Conservation (phyloP, 2,888 invertebrate genomes). For the Campoplex nolae region DNA sequence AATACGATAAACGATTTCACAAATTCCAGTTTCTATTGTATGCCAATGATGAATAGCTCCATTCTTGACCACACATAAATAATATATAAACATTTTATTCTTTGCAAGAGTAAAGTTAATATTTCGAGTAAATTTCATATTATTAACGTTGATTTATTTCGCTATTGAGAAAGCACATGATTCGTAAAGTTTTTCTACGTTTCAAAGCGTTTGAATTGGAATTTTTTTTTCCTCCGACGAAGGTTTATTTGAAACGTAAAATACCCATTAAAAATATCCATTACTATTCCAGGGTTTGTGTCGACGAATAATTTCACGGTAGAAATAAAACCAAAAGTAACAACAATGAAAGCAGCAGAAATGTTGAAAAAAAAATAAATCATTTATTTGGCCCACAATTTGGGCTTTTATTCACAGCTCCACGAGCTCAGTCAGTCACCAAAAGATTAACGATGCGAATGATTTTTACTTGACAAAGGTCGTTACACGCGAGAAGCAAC, state of each 20-base stretch:
- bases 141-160: background rate
- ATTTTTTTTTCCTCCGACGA: background rate
- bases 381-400: too few relatives aligned
- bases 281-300: too few relatives aligned
- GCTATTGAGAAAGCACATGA: background rate
- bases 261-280: too few relatives aligned
- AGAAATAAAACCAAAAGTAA: too few relatives aligned
- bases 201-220: background rate
- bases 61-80: constrained; percentile 1
- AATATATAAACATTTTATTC: background rate
- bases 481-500: constrained; percentile 66
- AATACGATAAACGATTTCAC: constrained; percentile 46
- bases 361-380: background rate
- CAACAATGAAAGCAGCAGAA: background rate
- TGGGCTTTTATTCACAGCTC: too few relatives aligned
- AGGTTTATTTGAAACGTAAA: too few relatives aligned
- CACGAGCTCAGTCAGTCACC: background rate
- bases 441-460: background rate
- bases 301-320: too few relatives aligned
- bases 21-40: constrained; percentile 29
- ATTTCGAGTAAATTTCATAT: background rate
- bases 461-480: constrained; percentile 29
- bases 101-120: background rate
- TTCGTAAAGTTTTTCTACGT: background rate
- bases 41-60: constrained; percentile 22